Evolutionary conservation across 2,113 vertebrate genomes (phyloP), one percentile per base, ranked within the genome.

Genomic region (Naja naja): DNA sequence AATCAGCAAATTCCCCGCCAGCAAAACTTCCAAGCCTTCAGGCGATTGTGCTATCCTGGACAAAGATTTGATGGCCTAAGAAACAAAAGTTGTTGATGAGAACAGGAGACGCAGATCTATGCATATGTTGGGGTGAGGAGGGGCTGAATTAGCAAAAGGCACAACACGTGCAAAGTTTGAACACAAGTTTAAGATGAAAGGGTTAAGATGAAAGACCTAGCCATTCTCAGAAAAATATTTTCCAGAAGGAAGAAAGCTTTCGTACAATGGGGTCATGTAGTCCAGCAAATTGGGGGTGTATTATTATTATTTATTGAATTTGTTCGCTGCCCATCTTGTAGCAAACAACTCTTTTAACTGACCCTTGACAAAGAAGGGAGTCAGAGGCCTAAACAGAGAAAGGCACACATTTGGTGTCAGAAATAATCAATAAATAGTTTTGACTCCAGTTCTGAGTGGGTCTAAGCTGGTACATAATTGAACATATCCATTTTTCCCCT

Each of bases 31-130:
- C 22, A 99, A 94, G 0, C 99, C 99, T 52, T 98, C 96, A 47
- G 98, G 98, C 0, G 98, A 98, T 89, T 98, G 96, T 91, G 98
- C 98, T 89, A 99, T 94, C 90, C 98, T 98, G 7, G 98, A 97
- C 87, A 99, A 97, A 8, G 98, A 98, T 89, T 97, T 97, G 94
- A 99, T 99, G 22, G 99, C 99, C 99, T 99, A 92, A 1, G 94
- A 49, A 94, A 53, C 3, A 95, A 94, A 49, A 96, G 74, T 1
- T 60, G 9, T 0, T 1, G 0, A 9, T 1, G 0, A 16, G 25
- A 11, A 45, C 6, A 43, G 5, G 30, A 85, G 8, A 12, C 25
- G 6, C 27, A 49, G 39, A 30, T 2, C 18, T 39, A 10, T 1
- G 5, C n/a, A 30, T 20, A 22, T 3, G 52, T 9, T 43, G 39